Base-by-base conservation (phyloP, 2,888 invertebrate species). In the Agonum fuliginosum region DNA sequence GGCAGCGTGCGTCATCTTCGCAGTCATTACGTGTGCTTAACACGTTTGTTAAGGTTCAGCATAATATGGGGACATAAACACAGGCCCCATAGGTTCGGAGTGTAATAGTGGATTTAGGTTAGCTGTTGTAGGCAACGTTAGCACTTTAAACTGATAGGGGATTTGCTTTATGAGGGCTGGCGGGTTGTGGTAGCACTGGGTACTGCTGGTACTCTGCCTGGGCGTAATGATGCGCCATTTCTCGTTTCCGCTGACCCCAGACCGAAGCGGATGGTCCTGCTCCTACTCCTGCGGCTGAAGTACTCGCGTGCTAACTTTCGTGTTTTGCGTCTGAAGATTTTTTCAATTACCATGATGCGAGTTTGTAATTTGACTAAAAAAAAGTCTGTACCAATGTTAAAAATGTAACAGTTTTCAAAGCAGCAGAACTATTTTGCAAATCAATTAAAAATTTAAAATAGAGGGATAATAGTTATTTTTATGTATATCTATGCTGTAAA, bases 81-180 rank as follows among this genome's bases (percentile, higher is more conserved):
- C 24, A 14, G 20, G 43, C 20, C 41, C 46, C 22, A 27, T 27
- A 62, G 62, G 62, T 62, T 62, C 27, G 24, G 27, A 27, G 24
- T 43, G 46, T 22, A 70, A 46, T 24, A 70, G 46, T 70, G 70
- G 43, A 43, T 70, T 46, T 46, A 70, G 22, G 27, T 46, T 37
- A 37, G 41, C 17, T 65, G 65, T 65, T 34, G 43, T 24, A 22
- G 62, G 30, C 62, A 30, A 67, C 34, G 43, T 70, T 43, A 46
- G 43, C 67, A 37, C 41, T 70, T 70, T 70, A 70, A 70, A 22
- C 70, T 70, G 70, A 70, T 70, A 46, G 70, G 46, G 70, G 70
- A 70, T 70, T 70, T 70, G 46, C 46, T 70, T 70, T 70, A 70
- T 37, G 37, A 37, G 37, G 37, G 37, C 37, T n/a, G 37, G n/a